phyloP scores from a whole-genome alignment of 23 tunicate species.

The Phallusia fumigata region DNA sequence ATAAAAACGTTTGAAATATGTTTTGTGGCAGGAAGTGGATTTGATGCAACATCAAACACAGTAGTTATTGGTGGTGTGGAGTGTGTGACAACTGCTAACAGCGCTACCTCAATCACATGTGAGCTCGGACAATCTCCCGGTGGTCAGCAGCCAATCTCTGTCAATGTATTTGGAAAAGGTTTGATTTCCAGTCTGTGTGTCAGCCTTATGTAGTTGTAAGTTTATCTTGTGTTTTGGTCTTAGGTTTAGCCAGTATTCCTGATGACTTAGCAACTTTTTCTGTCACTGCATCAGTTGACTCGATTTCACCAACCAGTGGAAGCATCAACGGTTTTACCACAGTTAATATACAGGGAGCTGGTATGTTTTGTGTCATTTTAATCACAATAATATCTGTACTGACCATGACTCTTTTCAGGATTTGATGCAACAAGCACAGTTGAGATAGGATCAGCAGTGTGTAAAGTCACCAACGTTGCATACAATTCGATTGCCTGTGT shows the following conservation, averaged over 20 bases:
- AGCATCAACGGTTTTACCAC: conserved; percentile 32
- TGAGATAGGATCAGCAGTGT: conserved; percentile 2
- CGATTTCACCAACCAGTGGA: conserved; percentile 28
- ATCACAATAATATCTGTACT: not conserved
- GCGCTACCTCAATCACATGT: conserved; percentile 31
- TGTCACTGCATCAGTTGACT: conserved; percentile 13
- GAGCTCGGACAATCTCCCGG: conserved; percentile 49
- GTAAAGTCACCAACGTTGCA: not conserved
- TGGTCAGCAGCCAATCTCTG: conserved; percentile 38
- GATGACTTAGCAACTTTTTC: not conserved
- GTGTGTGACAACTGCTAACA: conserved; percentile 28
- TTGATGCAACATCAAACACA: conserved; percentile 9
- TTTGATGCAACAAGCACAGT: conserved; percentile 24
- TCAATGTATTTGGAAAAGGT: conserved; percentile 45
- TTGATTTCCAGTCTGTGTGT: not conserved
- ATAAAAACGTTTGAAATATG: not conserved
- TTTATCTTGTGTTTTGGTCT: no score
- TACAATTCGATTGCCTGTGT: conserved; percentile 31
- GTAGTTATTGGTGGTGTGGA: conserved; percentile 49
- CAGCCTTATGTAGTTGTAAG: no score
- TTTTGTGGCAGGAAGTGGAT: conserved; percentile 26
- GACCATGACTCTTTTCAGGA: conserved; percentile 21
- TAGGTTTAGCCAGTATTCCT: not conserved
- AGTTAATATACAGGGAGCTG: conserved; percentile 31
- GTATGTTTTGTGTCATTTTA: not conserved